phyloP scores from a whole-genome alignment of 2,888 invertebrate genomes.

The Spisula solida region DNA sequence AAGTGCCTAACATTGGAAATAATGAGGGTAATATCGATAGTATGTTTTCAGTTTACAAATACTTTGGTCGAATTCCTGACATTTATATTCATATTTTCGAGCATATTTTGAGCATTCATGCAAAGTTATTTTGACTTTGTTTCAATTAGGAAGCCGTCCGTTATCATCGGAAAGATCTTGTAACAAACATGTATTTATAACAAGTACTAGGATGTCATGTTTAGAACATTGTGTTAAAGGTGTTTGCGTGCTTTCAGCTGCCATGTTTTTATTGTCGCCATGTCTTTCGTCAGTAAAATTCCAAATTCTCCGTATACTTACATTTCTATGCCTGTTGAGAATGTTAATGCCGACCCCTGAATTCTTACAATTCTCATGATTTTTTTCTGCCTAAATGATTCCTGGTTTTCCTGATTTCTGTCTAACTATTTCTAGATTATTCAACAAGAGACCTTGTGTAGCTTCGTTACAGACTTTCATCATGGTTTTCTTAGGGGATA shows the following conservation, averaged over 20 bases:
- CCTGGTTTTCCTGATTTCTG: too few species aligned
- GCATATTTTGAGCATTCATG: background rate
- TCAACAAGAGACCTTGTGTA: too few species aligned
- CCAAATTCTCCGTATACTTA: background rate
- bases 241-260: background rate
- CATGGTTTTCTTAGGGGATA: too few species aligned
- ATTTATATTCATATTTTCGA: background rate
- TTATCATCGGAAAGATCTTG: too few species aligned
- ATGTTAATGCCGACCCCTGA: background rate
- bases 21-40: background rate
- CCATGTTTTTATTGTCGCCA: background rate
- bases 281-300: background rate
- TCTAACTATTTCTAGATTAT: too few species aligned
- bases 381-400: background rate
- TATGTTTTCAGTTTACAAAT: background rate
- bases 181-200: too few species aligned
- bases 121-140: too few species aligned
- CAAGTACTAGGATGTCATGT: too few species aligned
- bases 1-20: constrained; percentile 1
- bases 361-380: background rate
- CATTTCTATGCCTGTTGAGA: background rate
- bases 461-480: too few species aligned
- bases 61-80: background rate
- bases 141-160: too few species aligned
- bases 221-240: background rate